phyloP scores from a whole-genome alignment of 2,888 invertebrate species.

The Drosophila buzzatii region DNA sequence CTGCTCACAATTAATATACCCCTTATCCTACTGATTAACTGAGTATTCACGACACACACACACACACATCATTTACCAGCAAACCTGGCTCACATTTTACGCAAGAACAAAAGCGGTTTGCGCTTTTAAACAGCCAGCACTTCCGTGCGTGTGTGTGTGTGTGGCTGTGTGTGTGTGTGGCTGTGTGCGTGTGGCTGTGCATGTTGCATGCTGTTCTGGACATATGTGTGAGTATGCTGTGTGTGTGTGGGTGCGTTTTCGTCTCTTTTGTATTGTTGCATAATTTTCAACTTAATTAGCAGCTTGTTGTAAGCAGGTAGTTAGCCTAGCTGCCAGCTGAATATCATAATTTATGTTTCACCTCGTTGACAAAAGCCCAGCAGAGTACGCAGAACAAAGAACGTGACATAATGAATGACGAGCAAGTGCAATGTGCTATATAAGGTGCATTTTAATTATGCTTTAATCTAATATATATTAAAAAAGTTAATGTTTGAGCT shows the following conservation, averaged over 20 bases:
- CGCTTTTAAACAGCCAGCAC: slow-evolving; percentile 38
- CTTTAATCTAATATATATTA: neutral
- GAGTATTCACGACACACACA: neutral
- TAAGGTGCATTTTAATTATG: slow-evolving; percentile 12
- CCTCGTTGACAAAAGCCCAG: slow-evolving; percentile 1
- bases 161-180: slow-evolving; percentile 6
- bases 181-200: neutral
- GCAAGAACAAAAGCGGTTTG: slow-evolving; percentile 43
- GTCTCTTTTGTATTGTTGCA: slow-evolving; percentile 37
- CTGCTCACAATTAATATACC: neutral
- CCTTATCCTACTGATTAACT: neutral
- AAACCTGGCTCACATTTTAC: slow-evolving; percentile 25
- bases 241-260: neutral
- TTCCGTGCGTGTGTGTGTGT: neutral
- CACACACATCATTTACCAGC: slow-evolving; percentile 15
- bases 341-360: slow-evolving; percentile 37
- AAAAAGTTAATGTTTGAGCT: neutral
- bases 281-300: slow-evolving; percentile 52
- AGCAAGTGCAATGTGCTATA: slow-evolving; percentile 21
- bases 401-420: slow-evolving; percentile 11
- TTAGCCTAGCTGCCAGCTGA: slow-evolving; percentile 26
- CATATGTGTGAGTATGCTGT: no score
- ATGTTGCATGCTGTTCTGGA: neutral
- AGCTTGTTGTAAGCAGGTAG: slow-evolving; percentile 26
- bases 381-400: slow-evolving; percentile 9